A percentile compares a stretch with the other conserved stretches of the same genome.
phyloP scores from a whole-genome alignment of 2,888 invertebrate genomes.

The Lottia gigantea region DNA sequence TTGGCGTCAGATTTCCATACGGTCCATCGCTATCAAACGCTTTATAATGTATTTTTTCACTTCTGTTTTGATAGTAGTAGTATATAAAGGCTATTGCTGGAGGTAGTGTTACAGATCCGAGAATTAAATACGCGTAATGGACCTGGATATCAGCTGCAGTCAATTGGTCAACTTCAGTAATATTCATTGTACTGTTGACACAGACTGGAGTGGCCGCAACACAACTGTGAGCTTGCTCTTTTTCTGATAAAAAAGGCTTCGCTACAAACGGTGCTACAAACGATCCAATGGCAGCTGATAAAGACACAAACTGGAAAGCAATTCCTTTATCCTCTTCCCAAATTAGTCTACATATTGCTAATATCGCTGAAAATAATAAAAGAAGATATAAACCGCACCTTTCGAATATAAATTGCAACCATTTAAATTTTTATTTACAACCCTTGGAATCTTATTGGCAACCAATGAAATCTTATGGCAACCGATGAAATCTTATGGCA shows the following conservation, averaged over 20 bases:
- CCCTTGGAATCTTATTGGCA: too few species aligned
- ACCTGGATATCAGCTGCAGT: constrained; percentile 9
- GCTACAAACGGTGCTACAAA: constrained; percentile 32
- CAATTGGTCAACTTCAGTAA: background rate
- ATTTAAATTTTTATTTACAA: too few species aligned
- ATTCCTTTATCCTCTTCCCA: constrained; percentile 23
- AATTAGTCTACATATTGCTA: constrained; percentile 26
- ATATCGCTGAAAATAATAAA: constrained; percentile 18
- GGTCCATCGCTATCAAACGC: background rate
- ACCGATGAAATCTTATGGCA: too few species aligned
- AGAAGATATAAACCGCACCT: too few species aligned
- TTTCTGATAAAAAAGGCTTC: constrained; percentile 25
- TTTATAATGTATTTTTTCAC: background rate
- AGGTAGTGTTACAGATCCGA: constrained; percentile 19
- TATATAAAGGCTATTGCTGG: constrained; percentile 28
- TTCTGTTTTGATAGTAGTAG: constrained; percentile 20
- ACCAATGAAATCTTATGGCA: too few species aligned
- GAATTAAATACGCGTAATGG: constrained; percentile 26
- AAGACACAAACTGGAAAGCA: constrained; percentile 30
- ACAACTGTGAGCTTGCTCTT: background rate
- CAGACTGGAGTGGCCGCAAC: too few species aligned
- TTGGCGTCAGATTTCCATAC: background rate
- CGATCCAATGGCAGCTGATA: constrained; percentile 25
- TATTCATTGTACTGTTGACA: background rate
- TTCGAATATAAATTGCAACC: too few species aligned